These are phyloP conservation scores for Lycocerus yunnanus DNA, from an alignment of 2,888 invertebrate genomes.

Conservation along the genomic window DNA sequence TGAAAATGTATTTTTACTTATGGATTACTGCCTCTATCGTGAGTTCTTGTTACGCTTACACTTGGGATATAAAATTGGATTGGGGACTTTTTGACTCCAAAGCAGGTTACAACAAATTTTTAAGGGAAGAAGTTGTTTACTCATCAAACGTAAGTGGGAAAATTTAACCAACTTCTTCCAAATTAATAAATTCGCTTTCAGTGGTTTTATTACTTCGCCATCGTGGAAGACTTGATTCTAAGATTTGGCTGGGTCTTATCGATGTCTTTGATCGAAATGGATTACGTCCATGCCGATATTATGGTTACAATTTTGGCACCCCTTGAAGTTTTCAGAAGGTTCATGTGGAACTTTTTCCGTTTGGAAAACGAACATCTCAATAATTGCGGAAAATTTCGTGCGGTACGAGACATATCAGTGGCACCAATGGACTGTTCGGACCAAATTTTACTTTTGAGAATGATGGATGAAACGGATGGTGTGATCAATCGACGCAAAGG, in stretches of 20 bases:
- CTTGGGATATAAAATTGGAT: constrained; percentile 99
- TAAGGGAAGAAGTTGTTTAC: constrained; percentile 95
- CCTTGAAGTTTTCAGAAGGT: constrained; percentile 89
- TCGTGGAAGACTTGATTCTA: constrained; percentile 90
- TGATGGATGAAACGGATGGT: constrained; percentile 95
- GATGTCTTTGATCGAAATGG: constrained; percentile 81
- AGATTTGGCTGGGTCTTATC: constrained; percentile 93
- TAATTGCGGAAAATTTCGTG: constrained; percentile 98
- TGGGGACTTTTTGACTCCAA: constrained; percentile 95
- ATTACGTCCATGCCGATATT: constrained; percentile 74
- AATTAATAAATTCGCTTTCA: constrained; percentile 53
- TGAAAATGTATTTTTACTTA: constrained; percentile 85
- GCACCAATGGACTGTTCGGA: constrained; percentile 93
- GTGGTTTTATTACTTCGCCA: constrained; percentile 95
- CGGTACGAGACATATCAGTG: constrained; percentile 96
- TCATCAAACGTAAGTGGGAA: constrained; percentile 75
- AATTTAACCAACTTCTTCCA: background rate
- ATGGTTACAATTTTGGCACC: constrained; percentile 84
- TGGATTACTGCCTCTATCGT: constrained; percentile 87
- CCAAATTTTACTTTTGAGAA: constrained; percentile 84
- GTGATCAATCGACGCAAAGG: constrained; percentile 73
- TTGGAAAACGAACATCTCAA: constrained; percentile 99
- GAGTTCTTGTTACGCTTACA: constrained; percentile 93
- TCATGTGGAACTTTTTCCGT: constrained; percentile 99
- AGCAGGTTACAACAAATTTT: constrained; percentile 87